phyloP scores from a whole-genome alignment of 2,113 vertebrate species.

The Misgurnus mizolepis region DNA sequence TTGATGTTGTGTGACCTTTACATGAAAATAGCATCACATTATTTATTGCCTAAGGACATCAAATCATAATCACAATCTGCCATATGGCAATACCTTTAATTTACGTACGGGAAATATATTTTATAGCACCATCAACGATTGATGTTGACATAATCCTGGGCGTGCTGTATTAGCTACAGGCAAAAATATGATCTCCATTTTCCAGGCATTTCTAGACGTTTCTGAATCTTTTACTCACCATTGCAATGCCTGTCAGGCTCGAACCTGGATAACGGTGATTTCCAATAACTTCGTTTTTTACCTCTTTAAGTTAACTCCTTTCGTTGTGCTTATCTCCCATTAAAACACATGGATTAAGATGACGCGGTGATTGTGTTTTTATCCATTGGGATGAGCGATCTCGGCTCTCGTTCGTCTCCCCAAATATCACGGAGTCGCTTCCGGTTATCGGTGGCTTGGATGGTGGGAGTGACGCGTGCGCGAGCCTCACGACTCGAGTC shows the following conservation, averaged over 20 bases:
- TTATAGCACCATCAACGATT: background rate
- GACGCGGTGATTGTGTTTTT: background rate
- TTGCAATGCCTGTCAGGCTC: conserved; percentile 70
- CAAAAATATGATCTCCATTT: background rate
- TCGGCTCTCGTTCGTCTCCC: conserved; percentile 31
- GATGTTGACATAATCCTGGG: background rate
- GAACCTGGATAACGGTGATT: conserved; percentile 60
- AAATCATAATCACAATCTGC: background rate
- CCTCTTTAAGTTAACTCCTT: background rate
- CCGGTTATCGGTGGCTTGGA: conserved; percentile 49
- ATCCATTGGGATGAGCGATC: conserved; percentile 15
- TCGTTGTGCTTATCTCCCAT: background rate
- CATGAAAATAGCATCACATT: conserved; percentile 2
- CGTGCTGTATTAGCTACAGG: background rate
- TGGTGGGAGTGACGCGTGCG: conserved; percentile 45
- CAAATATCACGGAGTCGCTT: conserved; percentile 53
- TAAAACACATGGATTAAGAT: background rate
- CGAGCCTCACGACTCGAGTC: conserved; percentile 37
- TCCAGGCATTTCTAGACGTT: conserved; percentile 31
- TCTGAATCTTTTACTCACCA: conserved; percentile 60
- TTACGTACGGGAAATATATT: background rate
- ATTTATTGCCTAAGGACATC: background rate
- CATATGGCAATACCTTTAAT: background rate
- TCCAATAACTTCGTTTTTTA: conserved; percentile 58
- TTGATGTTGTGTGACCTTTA: conserved; percentile 17